Conservation (phyloP, 53 echinoderm and acorn worm genomes). For the Astropecten irregularis region DNA sequence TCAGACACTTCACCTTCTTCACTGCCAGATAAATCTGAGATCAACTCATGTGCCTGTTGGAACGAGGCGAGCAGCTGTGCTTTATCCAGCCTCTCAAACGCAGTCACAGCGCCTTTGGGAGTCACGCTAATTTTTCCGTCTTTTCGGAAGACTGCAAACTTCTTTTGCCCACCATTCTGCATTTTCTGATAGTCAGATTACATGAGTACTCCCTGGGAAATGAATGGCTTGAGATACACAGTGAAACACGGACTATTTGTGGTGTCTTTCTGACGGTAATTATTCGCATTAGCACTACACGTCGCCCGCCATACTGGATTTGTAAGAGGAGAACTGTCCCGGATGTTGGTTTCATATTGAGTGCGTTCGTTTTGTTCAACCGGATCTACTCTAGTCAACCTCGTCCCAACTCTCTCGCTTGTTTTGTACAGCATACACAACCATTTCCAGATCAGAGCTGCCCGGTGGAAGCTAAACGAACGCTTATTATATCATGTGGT, state of each 20-base stretch:
- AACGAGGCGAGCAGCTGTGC: conserved; percentile 78
- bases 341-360: conserved; percentile 57
- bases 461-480: too few species aligned
- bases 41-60: conserved; percentile 80
- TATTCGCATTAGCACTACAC: conserved; percentile 20
- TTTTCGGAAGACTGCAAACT: conserved; percentile 73
- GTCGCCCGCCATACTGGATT: conserved; percentile 68
- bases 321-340: conserved; percentile 23
- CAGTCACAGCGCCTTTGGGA: conserved; percentile 72
- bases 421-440: too few species aligned
- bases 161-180: conserved; percentile 96
- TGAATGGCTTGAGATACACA: conserved; percentile 25
- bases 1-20: conserved; percentile 93
- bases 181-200: conserved; percentile 80
- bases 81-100: conserved; percentile 66
- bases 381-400: too few species aligned
- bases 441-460: too few species aligned
- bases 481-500: conserved; percentile 24
- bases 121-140: conserved; percentile 77
- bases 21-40: conserved; percentile 90
- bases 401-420: too few species aligned
- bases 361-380: too few species aligned
- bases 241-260: conserved; percentile 31
- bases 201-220: conserved; percentile 56
- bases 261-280: conserved; percentile 43